Conservation (phyloP, 2,113 vertebrate genomes). For the Bujurquina vittata region DNA sequence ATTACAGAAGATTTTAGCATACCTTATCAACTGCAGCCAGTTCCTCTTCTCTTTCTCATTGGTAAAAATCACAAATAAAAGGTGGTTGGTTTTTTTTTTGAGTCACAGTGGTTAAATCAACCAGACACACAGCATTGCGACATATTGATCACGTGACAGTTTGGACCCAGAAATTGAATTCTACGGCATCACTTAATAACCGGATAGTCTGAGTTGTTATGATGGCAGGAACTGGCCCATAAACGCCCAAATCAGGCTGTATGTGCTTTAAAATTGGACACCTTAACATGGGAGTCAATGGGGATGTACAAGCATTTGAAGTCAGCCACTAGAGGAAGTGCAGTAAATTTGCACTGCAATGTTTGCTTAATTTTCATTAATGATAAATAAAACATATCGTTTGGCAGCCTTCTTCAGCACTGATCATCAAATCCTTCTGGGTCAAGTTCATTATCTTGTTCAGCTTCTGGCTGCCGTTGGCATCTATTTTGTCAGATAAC, state of each 20-base stretch:
- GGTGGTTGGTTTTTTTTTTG: too few species aligned
- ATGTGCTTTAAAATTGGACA: neutral
- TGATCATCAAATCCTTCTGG: neutral
- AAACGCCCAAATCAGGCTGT: neutral
- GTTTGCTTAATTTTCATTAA: neutral
- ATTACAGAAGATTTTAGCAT: too few species aligned
- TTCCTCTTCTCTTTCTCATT: too few species aligned
- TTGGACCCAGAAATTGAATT: too few species aligned
- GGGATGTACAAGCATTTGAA: neutral
- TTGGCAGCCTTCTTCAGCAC: neutral
- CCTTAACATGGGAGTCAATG: neutral
- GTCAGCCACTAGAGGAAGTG: neutral
- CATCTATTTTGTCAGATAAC: neutral
- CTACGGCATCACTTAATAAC: too few species aligned
- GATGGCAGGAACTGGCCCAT: neutral
- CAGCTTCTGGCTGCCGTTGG: neutral
- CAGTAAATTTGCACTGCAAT: rapidly evolving
- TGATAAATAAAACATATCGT: neutral
- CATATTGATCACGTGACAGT: too few species aligned
- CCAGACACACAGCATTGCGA: too few species aligned
- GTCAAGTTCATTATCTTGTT: too few species aligned
- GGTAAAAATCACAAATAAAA: too few species aligned
- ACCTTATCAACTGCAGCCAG: too few species aligned
- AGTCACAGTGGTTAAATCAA: too few species aligned
- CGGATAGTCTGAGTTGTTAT: neutral